Percentiles rank a stretch among this genome's conserved stretches.
phyloP scores from a whole-genome alignment of 1,140 invertebrate genomes.

The Arctopsyche grandis region DNA sequence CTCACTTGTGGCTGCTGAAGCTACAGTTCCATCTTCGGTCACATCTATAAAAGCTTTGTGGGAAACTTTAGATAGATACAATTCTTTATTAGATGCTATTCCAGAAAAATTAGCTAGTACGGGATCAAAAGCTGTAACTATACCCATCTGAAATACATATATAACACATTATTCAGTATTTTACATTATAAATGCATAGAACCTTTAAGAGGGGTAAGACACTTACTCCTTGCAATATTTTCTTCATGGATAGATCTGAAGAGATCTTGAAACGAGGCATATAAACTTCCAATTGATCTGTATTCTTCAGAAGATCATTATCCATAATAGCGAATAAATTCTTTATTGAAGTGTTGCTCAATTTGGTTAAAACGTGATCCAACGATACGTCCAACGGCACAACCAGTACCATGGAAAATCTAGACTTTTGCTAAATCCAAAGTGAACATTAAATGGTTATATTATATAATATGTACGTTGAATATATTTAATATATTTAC shows the following conservation, averaged over 20 bases:
- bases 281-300: slow-evolving; percentile 71
- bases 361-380: neutral
- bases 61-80: slow-evolving; percentile 69
- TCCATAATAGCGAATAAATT: neutral
- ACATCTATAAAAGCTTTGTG: slow-evolving; percentile 87
- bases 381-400: neutral
- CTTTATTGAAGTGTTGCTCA: neutral
- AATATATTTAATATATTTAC: neutral
- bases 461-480: neutral
- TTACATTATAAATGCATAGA: too few species aligned
- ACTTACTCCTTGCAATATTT: slow-evolving; percentile 67
- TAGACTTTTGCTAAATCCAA: neutral
- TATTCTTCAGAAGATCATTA: neutral
- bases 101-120: slow-evolving; percentile 63
- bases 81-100: slow-evolving; percentile 64
- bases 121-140: slow-evolving; percentile 74
- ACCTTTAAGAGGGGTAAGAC: too few species aligned
- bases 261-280: slow-evolving; percentile 78
- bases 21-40: slow-evolving; percentile 82
- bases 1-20: slow-evolving; percentile 74
- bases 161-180: too few species aligned
- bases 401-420: neutral
- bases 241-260: slow-evolving; percentile 70
- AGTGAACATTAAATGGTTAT: neutral
- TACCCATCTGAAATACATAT: slow-evolving; percentile 68